Percentiles rank a stretch among this genome's conserved stretches.
These are phyloP conservation scores for Mormyrus proboscirostris DNA, from an alignment of 2,797 vertebrate species.

Conservation along the genomic window DNA sequence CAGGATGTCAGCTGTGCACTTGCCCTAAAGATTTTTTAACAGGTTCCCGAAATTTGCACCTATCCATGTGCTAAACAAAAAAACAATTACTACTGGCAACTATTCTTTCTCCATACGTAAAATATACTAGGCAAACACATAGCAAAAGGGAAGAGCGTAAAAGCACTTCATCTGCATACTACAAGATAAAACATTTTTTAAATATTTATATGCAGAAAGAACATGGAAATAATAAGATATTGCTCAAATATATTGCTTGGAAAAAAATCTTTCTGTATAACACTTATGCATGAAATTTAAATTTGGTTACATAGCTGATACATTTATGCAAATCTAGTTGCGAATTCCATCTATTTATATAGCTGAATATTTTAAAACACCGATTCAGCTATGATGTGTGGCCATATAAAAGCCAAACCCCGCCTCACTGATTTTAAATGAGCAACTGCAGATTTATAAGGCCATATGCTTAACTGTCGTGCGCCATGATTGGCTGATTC, in stretches of 20 bases:
- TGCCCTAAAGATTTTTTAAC: not conserved
- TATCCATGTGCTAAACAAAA: not conserved
- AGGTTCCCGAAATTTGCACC: not conserved
- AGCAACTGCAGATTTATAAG: not conserved
- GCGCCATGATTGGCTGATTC: not conserved
- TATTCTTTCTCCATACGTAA: not conserved
- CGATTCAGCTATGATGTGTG: not conserved
- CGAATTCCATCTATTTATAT: not conserved
- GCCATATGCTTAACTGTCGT: not conserved
- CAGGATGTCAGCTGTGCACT: not conserved
- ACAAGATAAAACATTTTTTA: not conserved
- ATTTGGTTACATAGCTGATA: not conserved
- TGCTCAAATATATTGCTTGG: not conserved
- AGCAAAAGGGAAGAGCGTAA: not conserved
- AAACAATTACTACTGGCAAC: not conserved
- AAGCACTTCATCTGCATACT: not conserved
- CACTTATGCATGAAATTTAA: not conserved
- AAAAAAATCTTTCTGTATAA: not conserved
- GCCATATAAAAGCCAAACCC: not conserved
- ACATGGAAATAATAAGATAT: not conserved
- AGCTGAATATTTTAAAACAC: not conserved
- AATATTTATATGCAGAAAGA: not conserved
- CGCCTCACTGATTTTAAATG: not conserved
- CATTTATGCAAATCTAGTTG: not conserved
- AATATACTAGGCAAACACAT: not conserved